Evolutionary conservation across 1,140 invertebrate genomes (phyloP).

Genomic region (Zaprionus davidi): DNA sequence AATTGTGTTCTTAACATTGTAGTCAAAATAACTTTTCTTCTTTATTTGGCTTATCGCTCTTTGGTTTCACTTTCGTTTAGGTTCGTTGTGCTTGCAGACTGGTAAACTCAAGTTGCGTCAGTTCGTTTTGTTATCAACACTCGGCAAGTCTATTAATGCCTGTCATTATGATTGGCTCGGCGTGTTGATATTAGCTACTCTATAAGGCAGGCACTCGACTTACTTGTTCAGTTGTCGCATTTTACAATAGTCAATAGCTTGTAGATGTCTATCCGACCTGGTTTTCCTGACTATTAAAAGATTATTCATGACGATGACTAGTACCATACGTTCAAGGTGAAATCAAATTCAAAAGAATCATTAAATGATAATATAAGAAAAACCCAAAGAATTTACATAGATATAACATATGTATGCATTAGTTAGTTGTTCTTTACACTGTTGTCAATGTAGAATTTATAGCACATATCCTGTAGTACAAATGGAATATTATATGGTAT

Average conservation of each 20-base stretch:
- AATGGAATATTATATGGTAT: neutral
- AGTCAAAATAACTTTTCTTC: neutral
- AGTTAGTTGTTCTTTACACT: no score
- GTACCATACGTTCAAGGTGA: neutral
- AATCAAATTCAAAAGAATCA: neutral
- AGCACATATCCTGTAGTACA: neutral
- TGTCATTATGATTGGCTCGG: neutral
- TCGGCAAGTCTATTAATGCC: conserved; percentile 5
- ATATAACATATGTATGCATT: neutral
- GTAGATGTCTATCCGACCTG: conserved; percentile 9
- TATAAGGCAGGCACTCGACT: neutral
- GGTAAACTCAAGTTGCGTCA: neutral
- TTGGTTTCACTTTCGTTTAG: conserved; percentile 12
- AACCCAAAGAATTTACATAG: neutral
- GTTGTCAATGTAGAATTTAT: neutral
- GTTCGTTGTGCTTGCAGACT: neutral
- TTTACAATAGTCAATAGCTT: conserved; percentile 1
- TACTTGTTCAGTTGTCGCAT: conserved; percentile 1
- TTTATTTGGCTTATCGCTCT: neutral
- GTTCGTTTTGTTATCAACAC: neutral
- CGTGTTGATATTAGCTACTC: conserved; percentile 9
- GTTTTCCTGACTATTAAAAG: neutral
- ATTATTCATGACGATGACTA: neutral
- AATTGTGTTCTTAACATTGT: no score
- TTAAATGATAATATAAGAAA: neutral